Base-by-base conservation (phyloP, 37 sponge, comb jelly and placozoan species). In the Ianthella basta region DNA sequence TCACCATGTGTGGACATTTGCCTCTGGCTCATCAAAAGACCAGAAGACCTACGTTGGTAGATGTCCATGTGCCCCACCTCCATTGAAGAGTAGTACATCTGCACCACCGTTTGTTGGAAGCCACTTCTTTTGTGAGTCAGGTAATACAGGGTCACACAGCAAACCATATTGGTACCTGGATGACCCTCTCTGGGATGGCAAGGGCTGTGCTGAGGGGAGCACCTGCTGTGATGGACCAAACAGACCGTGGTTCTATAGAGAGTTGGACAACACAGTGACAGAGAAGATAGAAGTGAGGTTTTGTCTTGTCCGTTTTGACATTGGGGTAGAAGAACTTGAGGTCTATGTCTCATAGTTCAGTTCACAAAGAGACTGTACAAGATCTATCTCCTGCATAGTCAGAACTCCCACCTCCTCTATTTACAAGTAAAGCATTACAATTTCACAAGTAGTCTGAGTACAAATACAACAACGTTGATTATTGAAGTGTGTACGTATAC, bases 61-160 rank as follows among this genome's bases (percentile, higher is more conserved):
- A 12, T 72, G 73, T 29, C 73, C 73, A 12, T 72, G 73, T 72
- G 73, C 73, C 10, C 30, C 16, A 59, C 41, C 57, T 44, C 82
- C 82, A n/a, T n/a, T n/a, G n/a, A n/a, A n/a, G n/a, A n/a, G n/a
- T 59, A 63, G 82, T 6, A 60, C 82, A 81, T 60, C 59, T 59
- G 63, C 82, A 29, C 82, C 82, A 20, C n/a, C 35, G 37, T 81
- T 59, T 59, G 82, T 81, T 4, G 64, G 63, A 2, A 33, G 30
- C 38, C 61, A 81, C 27, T 81, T 32, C 19, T 81, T 60, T 33
- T 81, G 82, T 59, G 82, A 81, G 63, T 81, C 82, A 20, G 82
- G 82, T 5, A 81, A 59, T 55, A 81, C 30, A 60, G 82, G 82
- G 30, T n/a, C n/a, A n/a, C n/a, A n/a, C n/a, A n/a, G n/a, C n/a